phyloP scores from a whole-genome alignment of 2,888 invertebrate genomes.

The Ethmia dodecea region DNA sequence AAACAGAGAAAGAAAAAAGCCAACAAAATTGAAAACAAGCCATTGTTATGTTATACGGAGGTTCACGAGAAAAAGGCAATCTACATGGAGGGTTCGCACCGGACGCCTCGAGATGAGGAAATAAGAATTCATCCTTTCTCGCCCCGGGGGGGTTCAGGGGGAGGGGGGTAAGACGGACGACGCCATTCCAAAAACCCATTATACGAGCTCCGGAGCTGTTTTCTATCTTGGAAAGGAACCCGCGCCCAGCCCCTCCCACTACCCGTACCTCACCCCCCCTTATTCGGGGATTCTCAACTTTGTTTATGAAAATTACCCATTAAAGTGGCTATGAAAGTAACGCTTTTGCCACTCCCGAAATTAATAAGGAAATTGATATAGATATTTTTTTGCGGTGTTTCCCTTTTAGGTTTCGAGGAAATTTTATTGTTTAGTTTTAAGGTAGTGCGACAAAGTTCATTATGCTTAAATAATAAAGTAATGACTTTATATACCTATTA shows the following conservation, averaged over 20 bases:
- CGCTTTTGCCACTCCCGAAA: constrained; percentile 72
- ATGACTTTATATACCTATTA: no score
- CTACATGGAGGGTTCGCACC: constrained; percentile 72
- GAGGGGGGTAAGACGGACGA: constrained; percentile 80
- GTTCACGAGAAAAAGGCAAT: constrained; percentile 73
- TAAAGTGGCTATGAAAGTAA: constrained; percentile 77
- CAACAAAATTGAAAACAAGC: constrained; percentile 74
- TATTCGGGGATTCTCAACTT: constrained; percentile 69
- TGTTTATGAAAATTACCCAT: constrained; percentile 77
- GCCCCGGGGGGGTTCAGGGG: constrained; percentile 43
- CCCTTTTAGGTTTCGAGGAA: constrained; percentile 4
- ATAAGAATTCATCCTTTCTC: constrained; percentile 78
- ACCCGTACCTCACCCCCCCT: constrained; percentile 34
- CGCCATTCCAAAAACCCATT: constrained; percentile 85
- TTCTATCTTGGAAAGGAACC: constrained; percentile 75
- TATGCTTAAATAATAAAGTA: no score
- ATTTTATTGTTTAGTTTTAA: no score
- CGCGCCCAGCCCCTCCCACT: constrained; percentile 29
- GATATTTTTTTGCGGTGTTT: constrained; percentile 51
- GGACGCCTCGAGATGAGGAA: constrained; percentile 75
- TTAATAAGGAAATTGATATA: constrained; percentile 76
- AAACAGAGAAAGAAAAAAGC: constrained; percentile 35
- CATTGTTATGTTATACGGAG: constrained; percentile 74
- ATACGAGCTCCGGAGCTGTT: constrained; percentile 82
- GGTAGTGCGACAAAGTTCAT: no score